A percentile compares a stretch with the other conserved stretches of the same genome.
These are phyloP conservation scores for Terrapene triunguis DNA, from an alignment of 2,113 vertebrate species.

Conservation along the genomic window DNA sequence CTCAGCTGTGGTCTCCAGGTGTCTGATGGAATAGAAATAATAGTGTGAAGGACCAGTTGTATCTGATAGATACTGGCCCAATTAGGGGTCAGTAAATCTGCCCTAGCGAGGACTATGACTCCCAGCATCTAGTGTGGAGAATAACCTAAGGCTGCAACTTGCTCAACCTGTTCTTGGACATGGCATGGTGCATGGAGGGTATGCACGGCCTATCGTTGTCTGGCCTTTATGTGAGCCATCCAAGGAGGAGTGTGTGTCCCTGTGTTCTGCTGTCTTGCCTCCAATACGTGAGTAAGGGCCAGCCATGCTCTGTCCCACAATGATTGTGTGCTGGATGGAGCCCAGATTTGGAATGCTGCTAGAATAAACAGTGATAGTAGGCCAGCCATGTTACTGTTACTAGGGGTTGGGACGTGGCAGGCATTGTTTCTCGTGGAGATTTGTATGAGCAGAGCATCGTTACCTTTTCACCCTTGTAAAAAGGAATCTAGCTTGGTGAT, in stretches of 20 bases:
- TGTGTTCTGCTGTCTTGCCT: not conserved
- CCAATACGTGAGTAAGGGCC: not conserved
- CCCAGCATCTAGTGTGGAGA: not conserved
- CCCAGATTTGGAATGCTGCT: not conserved
- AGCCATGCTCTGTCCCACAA: not conserved
- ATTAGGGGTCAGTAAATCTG: not conserved
- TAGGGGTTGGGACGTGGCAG: not conserved
- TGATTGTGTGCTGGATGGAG: not conserved
- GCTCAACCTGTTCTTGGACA: not conserved
- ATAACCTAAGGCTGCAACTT: not conserved
- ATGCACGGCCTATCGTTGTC: not conserved
- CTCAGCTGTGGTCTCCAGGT: not conserved
- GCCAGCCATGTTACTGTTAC: not conserved
- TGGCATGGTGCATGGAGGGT: accelerated
- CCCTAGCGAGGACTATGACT: not conserved
- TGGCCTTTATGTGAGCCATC: accelerated
- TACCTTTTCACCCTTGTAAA: not conserved
- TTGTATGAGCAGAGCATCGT: not conserved
- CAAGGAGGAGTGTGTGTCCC: not conserved
- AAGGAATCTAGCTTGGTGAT: not conserved
- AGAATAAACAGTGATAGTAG: not conserved
- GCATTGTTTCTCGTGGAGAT: not conserved
- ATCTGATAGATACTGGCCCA: not conserved
- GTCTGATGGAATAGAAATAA: not conserved
- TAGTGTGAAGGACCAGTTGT: not conserved